Base-by-base conservation (phyloP, 2,113 vertebrate genomes). In the Chiloscyllium plagiosum region DNA sequence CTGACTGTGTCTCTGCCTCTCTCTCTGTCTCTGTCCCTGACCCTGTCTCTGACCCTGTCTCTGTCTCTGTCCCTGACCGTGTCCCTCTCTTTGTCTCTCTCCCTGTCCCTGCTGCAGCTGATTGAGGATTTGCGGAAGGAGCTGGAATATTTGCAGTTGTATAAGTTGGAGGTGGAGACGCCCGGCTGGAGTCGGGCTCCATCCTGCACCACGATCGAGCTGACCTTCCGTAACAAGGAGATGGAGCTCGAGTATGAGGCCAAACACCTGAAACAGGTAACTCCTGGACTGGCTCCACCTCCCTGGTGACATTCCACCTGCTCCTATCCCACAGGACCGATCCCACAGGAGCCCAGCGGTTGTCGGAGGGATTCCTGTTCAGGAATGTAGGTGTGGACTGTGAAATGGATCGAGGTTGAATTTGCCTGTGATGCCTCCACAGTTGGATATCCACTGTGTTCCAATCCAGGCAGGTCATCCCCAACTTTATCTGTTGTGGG, bases 101-200 rank as follows among this genome's bases (percentile, higher is more conserved):
- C n/a, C 96, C 80, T 95, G 78, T 47, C 52, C 96, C 20, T 96
- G 42, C 42, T 47, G 42, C 97, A 99, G 99, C 98, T 99, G 96
- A 99, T 99, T 0, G 99, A 99, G 96, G 99, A 99, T 96, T 96
- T 99, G 96, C 97, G 99, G 65, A 98, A 98, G 97, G 99, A 99
- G 69, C 97, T 99, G 96, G 99, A 99, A 96, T 98, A 99, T 96
- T 96, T 99, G 96, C 99, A 99, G 97, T 97, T 99, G 68, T 99
- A 98, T 96, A 99, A 99, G 96, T 97, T 99, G 97, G 99, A 99
- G 96, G 97, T 98, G 0, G 99, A 99, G 96, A 97, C 97, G 70
- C 97, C 98, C 0, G 98, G 98, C 6, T 97, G 98, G 33, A 97
- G 98, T 7, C 98, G 98, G 26, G 98, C 98, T 95, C 97, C 98